phyloP scores from a whole-genome alignment of 2,113 vertebrate species.

The Empidonax traillii region DNA sequence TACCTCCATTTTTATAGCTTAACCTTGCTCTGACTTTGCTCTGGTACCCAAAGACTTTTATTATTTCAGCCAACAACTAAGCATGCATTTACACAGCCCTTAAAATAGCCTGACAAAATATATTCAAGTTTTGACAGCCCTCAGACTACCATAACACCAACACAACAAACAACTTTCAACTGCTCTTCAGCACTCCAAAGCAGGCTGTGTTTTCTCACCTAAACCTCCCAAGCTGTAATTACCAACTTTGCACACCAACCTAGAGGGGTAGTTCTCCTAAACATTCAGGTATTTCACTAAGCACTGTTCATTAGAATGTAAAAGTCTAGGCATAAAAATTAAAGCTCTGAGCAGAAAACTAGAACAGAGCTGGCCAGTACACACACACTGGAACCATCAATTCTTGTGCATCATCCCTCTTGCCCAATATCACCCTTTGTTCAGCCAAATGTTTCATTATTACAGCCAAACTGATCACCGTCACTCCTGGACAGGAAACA shows the following conservation, averaged over 20 bases:
- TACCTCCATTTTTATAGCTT: neutral
- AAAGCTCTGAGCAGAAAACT: neutral
- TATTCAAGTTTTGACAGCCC: neutral
- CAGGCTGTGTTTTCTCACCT: neutral
- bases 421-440: constrained; percentile 34
- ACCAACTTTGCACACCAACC: neutral
- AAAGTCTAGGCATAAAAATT: neutral
- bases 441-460: constrained; percentile 9
- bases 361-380: neutral
- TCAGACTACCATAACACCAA: neutral
- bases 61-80: neutral
- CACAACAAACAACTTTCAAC: neutral
- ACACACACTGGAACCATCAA: neutral
- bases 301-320: neutral
- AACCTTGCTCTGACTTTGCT: constrained; percentile 3
- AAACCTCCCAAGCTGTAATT: neutral
- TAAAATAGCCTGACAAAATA: neutral
- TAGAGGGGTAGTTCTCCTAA: neutral
- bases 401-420: neutral
- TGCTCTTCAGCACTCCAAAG: neutral
- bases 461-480: constrained; percentile 23
- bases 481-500: constrained; percentile 54
- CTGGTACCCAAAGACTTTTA: neutral
- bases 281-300: neutral
- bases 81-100: neutral